Percentiles rank a stretch among this genome's conserved stretches.
Evolutionary conservation across 1,140 invertebrate species (phyloP).

Genomic region (Chironomus tepperi): DNA sequence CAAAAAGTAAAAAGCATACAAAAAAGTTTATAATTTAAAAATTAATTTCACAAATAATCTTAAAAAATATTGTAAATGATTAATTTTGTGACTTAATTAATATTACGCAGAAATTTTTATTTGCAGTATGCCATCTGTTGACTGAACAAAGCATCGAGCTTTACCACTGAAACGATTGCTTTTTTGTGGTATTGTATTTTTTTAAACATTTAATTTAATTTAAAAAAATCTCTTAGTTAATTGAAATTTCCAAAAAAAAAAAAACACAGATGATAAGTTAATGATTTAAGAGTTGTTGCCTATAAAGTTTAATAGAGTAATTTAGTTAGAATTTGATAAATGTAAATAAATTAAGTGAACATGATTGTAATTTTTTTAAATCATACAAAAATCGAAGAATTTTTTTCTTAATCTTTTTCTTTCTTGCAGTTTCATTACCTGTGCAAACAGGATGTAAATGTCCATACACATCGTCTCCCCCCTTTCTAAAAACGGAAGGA

Average conservation of each 20-base stretch:
- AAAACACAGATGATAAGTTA: background rate
- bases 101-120: conserved; percentile 14
- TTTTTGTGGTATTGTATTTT: conserved; percentile 14
- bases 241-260: background rate
- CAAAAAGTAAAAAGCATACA: too few relatives aligned
- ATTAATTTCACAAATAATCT: too few relatives aligned
- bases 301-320: background rate
- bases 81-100: background rate
- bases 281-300: background rate
- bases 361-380: background rate
- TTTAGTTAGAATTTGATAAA: background rate
- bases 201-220: background rate
- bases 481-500: background rate
- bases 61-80: too few relatives aligned
- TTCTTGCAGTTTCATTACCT: background rate
- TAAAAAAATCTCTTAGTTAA: conserved; percentile 1
- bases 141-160: conserved; percentile 5
- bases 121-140: conserved; percentile 11
- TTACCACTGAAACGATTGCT: conserved; percentile 7
- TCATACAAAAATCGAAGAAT: background rate
- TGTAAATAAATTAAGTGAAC: conserved; percentile 14
- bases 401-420: conserved; percentile 9
- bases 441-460: background rate
- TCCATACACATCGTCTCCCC: background rate
- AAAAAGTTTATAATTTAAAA: too few relatives aligned